Percentiles rank a stretch among this genome's conserved stretches.
Conservation (phyloP, 2,888 invertebrate genomes). For the Tachina grossa region DNA sequence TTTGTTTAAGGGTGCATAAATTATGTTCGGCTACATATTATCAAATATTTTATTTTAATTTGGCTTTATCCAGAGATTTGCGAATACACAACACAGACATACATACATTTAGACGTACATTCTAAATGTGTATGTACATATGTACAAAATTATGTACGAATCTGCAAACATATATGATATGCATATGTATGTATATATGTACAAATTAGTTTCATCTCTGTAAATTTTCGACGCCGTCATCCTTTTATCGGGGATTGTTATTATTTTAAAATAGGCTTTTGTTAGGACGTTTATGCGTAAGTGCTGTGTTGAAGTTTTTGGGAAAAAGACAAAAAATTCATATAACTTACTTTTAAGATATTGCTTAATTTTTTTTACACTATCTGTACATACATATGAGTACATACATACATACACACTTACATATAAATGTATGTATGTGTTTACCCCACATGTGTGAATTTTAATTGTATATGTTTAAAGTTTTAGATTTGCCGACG, state of each 20-base stretch:
- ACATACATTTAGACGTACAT: not conserved
- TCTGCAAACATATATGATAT: no score
- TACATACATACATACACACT: not conserved
- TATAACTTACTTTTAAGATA: no score
- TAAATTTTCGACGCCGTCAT: no score
- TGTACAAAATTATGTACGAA: no score
- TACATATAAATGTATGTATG: not conserved
- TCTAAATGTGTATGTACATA: no score
- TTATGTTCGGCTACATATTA: not conserved
- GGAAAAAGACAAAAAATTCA: no score
- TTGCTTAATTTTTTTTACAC: no score
- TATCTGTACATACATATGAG: no score
- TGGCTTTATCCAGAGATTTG: not conserved
- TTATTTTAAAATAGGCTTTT: no score
- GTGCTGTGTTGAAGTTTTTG: no score
- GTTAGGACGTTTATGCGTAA: no score
- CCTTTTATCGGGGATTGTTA: no score
- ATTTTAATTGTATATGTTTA: not conserved
- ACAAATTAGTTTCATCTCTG: not conserved
- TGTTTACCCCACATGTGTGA: not conserved
- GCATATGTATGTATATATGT: not conserved
- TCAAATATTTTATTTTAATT: conserved; percentile 26
- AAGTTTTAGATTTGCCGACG: conserved; percentile 19
- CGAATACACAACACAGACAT: not conserved
- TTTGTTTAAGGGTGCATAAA: conserved; percentile 48